Evolutionary conservation across 2,797 vertebrate species (phyloP), one percentile per base, ranked within the genome.

Genomic region (Sebastes diploproa): DNA sequence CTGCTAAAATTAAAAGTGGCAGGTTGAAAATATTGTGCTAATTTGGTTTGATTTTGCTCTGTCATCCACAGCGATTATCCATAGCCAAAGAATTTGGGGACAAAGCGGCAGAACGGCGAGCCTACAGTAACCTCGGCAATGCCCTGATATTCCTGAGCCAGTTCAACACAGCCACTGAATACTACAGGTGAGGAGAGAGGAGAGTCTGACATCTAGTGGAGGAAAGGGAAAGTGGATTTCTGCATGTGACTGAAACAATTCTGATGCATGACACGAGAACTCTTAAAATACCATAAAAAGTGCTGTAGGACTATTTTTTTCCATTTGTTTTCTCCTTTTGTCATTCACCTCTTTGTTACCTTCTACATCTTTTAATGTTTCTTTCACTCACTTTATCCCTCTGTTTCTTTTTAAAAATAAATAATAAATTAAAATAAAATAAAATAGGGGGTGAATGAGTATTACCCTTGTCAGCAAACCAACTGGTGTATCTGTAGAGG

Each of bases 11-110:
- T 36, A 42, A 1, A 30, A 54, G n/a, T 20, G 23, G 1, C 7
- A 36, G n/a, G n/a, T 56, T 72, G 2, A 20, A 50, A 55, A 30
- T 34, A 10, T 27, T 61, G 18, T 61, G 8, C 18, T 36, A 0
- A 58, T 42, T 34, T n/a, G 8, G 4, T 78, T 67, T 70, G 7
- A 65, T 50, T 64, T 3, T 64, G 22, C 58, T 59, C 75, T 76
- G 2, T 88, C 25, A 59, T 90, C 88, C 79, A 59, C 95, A 99
- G 98, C 95, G 98, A 78, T 96, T 99, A 18, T 97, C 98, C 87
- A 99, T 99, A 1, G 98, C 98, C 18, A 99, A 99, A 94, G 98
- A 99, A 85, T 99, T 99, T 55, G 98, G 98, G 68, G 98, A 99
- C 95, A 98, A 97, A 93, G 97, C 98, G 0, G 98, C 98, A 0